Evolutionary conservation across 2,113 vertebrate species (phyloP).

Genomic region (Athene cunicularia): DNA sequence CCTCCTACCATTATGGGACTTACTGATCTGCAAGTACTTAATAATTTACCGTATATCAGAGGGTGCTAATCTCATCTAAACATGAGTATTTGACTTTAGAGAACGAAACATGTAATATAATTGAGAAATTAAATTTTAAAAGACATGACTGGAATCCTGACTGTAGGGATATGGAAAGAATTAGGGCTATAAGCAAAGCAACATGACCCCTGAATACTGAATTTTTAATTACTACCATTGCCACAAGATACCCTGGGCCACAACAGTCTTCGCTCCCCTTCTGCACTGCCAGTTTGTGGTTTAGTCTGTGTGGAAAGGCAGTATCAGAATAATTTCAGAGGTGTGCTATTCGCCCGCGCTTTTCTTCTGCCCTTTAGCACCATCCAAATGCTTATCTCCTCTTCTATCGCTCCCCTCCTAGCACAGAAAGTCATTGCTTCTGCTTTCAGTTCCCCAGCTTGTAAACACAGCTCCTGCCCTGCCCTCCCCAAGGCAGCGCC

Average conservation of each 20-base stretch:
- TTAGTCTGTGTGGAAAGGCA: neutral
- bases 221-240: slow-evolving; percentile 1
- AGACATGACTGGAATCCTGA: neutral
- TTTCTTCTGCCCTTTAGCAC: neutral
- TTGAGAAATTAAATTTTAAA: slow-evolving; percentile 19
- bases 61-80: slow-evolving; percentile 40
- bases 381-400: neutral
- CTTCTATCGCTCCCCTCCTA: neutral
- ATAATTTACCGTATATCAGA: neutral
- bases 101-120: neutral
- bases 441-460: neutral
- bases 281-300: neutral
- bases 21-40: neutral
- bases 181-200: slow-evolving; percentile 24
- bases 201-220: neutral
- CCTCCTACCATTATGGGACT: neutral
- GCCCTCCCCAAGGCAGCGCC: neutral
- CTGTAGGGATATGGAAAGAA: slow-evolving; percentile 7
- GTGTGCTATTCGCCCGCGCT: neutral
- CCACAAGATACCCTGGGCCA: neutral
- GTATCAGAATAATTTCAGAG: neutral
- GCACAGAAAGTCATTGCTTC: neutral
- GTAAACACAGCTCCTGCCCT: neutral
- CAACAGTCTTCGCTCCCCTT: neutral
- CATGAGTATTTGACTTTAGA: neutral